Percentiles rank a stretch among this genome's conserved stretches.
Evolutionary conservation across 1,140 invertebrate genomes (phyloP).

Genomic region (Caenorhabditis remanei): DNA sequence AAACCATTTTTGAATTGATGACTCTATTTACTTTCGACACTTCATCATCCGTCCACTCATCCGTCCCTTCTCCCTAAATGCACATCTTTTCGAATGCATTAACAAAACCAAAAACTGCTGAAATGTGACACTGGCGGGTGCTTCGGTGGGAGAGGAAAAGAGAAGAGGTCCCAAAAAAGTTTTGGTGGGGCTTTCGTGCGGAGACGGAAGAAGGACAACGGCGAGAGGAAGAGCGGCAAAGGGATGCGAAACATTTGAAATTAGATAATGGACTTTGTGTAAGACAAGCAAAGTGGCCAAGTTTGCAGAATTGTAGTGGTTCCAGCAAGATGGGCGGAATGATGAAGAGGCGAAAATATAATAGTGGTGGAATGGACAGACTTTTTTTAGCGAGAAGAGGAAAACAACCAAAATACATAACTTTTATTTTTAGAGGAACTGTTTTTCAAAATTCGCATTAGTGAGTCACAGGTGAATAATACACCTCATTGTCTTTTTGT

Average conservation of each 20-base stretch:
- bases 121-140: slow-evolving; percentile 46
- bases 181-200: slow-evolving; percentile 14
- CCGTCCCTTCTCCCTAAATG: neutral
- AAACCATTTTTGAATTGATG: neutral
- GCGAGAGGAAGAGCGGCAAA: slow-evolving; percentile 44
- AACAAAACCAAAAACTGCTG: slow-evolving; percentile 49
- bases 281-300: slow-evolving; percentile 51
- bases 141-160: slow-evolving; percentile 1
- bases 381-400: neutral
- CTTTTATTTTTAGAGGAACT: no score
- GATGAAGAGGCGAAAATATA: neutral
- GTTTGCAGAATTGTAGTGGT: slow-evolving; percentile 47
- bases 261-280: slow-evolving; percentile 56
- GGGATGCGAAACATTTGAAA: slow-evolving; percentile 53
- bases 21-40: neutral
- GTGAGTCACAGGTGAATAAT: no score
- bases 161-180: slow-evolving; percentile 45
- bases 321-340: neutral
- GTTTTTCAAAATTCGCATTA: no score
- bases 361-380: neutral
- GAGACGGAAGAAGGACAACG: neutral
- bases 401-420: neutral
- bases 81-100: slow-evolving; percentile 29
- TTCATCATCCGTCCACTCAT: neutral
- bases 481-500: neutral